Percentiles rank a stretch among this genome's conserved stretches.
Evolutionary conservation across 2,797 vertebrate species (phyloP).

Genomic region (Lutjanus campechanus): DNA sequence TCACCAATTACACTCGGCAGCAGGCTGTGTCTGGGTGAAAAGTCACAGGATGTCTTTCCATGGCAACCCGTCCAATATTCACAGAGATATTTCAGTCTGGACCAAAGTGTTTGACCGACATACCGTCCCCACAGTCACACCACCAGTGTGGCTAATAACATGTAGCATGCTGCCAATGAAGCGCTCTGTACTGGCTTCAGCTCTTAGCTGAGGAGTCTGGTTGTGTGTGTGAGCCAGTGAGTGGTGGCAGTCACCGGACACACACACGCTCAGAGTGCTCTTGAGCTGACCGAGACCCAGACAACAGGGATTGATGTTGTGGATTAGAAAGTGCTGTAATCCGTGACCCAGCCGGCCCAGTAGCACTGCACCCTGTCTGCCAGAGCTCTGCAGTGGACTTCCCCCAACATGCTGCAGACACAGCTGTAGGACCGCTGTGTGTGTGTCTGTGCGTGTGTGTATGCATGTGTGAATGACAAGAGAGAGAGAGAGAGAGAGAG

Average conservation of each 20-base stretch:
- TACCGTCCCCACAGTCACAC: too few relatives aligned
- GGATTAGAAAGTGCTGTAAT: conserved; percentile 61
- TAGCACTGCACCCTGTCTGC: not conserved
- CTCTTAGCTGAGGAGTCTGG: not conserved
- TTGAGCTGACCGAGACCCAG: conserved; percentile 27
- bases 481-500: not conserved
- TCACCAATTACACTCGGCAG: too few relatives aligned
- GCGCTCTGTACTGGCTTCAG: not conserved
- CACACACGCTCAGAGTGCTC: not conserved
- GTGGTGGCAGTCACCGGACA: conserved; percentile 1
- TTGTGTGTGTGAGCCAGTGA: not conserved
- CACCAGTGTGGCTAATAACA: too few relatives aligned
- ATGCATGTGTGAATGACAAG: conserved; percentile 6
- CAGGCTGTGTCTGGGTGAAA: too few relatives aligned
- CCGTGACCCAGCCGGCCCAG: conserved; percentile 26
- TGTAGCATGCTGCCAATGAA: not conserved
- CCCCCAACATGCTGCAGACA: not conserved
- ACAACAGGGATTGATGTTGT: conserved; percentile 27
- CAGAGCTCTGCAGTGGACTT: not conserved
- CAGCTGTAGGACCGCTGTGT: not conserved
- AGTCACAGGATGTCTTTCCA: too few relatives aligned
- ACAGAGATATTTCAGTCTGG: too few relatives aligned
- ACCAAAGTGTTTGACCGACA: too few relatives aligned
- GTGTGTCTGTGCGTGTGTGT: not conserved
- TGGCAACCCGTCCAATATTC: too few relatives aligned